A percentile compares a stretch with the other conserved stretches of the same genome.
These are phyloP conservation scores for Hoplostethus atlanticus DNA, from an alignment of 2,797 vertebrate species.

Conservation along the genomic window DNA sequence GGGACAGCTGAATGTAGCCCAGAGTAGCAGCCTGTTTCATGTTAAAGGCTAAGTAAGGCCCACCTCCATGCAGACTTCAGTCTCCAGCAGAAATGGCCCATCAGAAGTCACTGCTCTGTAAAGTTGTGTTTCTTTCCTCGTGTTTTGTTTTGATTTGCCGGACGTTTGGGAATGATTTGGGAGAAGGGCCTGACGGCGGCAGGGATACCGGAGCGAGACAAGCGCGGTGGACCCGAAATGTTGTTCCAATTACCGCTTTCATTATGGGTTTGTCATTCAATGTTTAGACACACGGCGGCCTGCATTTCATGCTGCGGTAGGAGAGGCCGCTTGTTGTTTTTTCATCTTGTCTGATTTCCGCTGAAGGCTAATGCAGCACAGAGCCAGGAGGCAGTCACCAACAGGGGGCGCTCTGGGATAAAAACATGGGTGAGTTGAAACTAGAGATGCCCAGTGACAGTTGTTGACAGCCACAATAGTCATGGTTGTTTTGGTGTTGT, in stretches of 20 bases:
- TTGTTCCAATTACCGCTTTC: slow-evolving; percentile 87
- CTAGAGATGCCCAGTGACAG: not conserved
- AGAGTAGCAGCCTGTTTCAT: slow-evolving; percentile 73
- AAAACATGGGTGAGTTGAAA: slow-evolving; percentile 36
- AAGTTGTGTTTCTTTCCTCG: slow-evolving; percentile 72
- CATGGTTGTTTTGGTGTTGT: slow-evolving; percentile 5
- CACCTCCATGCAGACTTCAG: slow-evolving; percentile 71
- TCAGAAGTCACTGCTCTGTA: slow-evolving; percentile 82
- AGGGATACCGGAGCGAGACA: slow-evolving; percentile 76
- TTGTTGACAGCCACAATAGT: not conserved
- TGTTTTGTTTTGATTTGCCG: slow-evolving; percentile 84
- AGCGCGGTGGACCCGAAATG: slow-evolving; percentile 77
- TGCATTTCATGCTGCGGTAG: slow-evolving; percentile 79
- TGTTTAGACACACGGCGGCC: slow-evolving; percentile 70
- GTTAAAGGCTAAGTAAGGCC: slow-evolving; percentile 64
- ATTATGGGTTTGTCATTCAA: slow-evolving; percentile 82
- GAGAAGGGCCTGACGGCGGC: slow-evolving; percentile 76
- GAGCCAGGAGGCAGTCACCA: slow-evolving; percentile 53
- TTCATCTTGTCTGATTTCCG: slow-evolving; percentile 72
- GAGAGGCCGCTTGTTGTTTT: slow-evolving; percentile 69
- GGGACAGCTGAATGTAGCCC: slow-evolving; percentile 47
- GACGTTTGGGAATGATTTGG: slow-evolving; percentile 87
- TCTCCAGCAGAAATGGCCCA: slow-evolving; percentile 77
- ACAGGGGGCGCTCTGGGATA: slow-evolving; percentile 52
- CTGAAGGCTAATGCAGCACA: slow-evolving; percentile 58